Evolutionary conservation across 1,140 invertebrate species (phyloP), one percentile per base, ranked within the genome.

Genomic region (Plectus sambesii): DNA sequence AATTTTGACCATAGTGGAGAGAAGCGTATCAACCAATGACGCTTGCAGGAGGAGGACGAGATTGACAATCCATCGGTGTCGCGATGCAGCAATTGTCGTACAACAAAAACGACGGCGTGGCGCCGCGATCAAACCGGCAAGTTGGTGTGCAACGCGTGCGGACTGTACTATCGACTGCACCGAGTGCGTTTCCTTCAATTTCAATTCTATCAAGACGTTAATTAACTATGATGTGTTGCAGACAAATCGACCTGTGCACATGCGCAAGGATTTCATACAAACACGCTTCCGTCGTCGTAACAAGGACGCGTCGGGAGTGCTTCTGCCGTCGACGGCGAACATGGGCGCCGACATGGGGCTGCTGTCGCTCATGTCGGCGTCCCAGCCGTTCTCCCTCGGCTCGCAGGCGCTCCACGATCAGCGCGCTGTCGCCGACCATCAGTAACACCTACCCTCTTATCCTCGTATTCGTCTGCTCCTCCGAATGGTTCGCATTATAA

Each of bases 31-130:
- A 42, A 42, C 25, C 17, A 2, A 2, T 29, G 8, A 19, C 33
- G 8, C 25, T 29, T 26, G 41, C 9, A 20, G 41, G 33, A 29
- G 17, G n/a, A n/a, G n/a, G n/a, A n/a, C n/a, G n/a, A n/a, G 30
- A 33, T 33, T 17, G 17, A 33, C 30, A 17, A 12, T 33, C 30
- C 30, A 33, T 33, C 30, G 17, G 17, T 17, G 30, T 12, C 62
- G 2, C 48, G 58, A 20, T 65, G 62, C 38, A 56, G 47, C 35
- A 67, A 67, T 37, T 67, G 64, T 47, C 42, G 42, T 6, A 67
- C 64, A 17, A 68, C 56, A n/a, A 69, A 68, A 43, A 67, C 64
- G 12, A 67, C 64, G 2, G 64, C 64, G 12, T 67, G 64, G 64
- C 35, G 64, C 43, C 52, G 64, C 2, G 64, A 69, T 42, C 33